Conservation (phyloP, 1,140 invertebrate genomes). For the Metopolophium dirhodum region DNA sequence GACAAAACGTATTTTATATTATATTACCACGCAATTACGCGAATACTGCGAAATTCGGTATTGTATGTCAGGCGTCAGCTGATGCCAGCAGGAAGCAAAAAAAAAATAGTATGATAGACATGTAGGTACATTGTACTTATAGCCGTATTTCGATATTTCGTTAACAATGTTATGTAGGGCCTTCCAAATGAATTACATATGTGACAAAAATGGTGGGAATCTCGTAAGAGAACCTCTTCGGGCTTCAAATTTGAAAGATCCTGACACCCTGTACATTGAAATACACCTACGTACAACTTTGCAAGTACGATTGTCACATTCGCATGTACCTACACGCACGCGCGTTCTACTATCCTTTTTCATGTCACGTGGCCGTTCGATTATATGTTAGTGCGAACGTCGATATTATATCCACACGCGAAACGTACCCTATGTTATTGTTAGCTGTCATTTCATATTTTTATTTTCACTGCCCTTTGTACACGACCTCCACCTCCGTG, state of each 20-base stretch:
- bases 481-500: background rate
- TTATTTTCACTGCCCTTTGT: background rate
- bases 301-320: background rate
- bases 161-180: background rate
- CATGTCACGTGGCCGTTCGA: background rate
- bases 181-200: background rate
- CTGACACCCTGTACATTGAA: background rate
- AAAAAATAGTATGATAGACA: background rate
- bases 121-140: too few relatives aligned
- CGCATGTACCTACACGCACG: background rate
- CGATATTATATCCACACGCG: background rate
- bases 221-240: background rate
- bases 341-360: background rate
- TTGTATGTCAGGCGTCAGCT: too few relatives aligned
- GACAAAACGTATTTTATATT: background rate
- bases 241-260: background rate
- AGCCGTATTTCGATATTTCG: background rate
- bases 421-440: background rate
- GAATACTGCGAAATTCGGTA: background rate
- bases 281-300: background rate
- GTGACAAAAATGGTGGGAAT: background rate
- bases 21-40: background rate
- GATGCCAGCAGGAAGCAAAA: background rate
- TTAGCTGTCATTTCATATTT: background rate
- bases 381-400: background rate